Evolutionary conservation across 2,113 vertebrate species (phyloP), one percentile per base, ranked within the genome.

Genomic region (Fregata magnificens): DNA sequence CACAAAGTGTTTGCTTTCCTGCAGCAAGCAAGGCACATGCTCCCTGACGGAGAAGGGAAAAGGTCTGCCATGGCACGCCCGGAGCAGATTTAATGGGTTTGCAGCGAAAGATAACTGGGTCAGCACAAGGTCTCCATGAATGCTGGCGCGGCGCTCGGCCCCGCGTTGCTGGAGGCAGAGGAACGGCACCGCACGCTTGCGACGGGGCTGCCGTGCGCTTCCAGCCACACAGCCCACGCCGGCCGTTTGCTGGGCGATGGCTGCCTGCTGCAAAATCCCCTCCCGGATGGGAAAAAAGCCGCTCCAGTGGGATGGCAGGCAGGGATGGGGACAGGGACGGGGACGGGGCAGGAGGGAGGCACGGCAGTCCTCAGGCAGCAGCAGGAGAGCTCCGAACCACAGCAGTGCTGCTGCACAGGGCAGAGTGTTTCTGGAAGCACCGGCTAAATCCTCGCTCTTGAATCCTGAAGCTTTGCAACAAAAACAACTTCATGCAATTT

Each of bases 391-490:
- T 80, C 61, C 4, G 36, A 63, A 62, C 66, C 21, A 19, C 55
- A n/a, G 34, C 10, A n/a, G 92, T 45, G 10, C 81, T 69, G 85
- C 96, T 67, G 82, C 58, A 69, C 69, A 24, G 90, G 92, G 92
- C 53, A 44, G n/a, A 85, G n/a, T 2, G 2, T 17, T 42, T 66
- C 88, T 97, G 91, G 86, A 80, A 93, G 72, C 12, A 3, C 88
- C 13, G 24, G 73, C 26, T 55, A 84, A 52, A 80, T 22, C 90
- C 91, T 91, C 6, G 3, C 76, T 66, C 91, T 62, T 6, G 3
- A 72, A 61, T 86, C 40, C 52, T 14, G 82, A 29, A 96, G 95
- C 95, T 76, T 80, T 95, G 78, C 87, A 97, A 97, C 94, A 90
- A 79, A 96, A 97, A 88, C 91, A 94, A 53, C 85, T 88, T 11